Conservation (phyloP, 2,888 invertebrate species). For the Papilio gigon region DNA sequence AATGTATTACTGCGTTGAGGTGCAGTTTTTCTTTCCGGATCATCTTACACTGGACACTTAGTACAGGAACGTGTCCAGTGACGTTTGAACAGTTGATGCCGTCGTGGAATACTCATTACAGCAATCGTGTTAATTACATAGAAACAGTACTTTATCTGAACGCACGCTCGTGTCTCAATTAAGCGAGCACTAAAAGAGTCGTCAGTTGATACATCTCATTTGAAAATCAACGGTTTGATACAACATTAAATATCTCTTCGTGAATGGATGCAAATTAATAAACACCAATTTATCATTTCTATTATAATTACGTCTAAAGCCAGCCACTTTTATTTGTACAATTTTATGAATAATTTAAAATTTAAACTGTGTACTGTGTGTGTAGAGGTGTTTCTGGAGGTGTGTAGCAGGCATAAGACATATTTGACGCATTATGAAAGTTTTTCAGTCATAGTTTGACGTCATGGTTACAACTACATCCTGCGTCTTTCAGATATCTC, state of each 20-base stretch:
- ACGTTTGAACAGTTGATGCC: conserved; percentile 22
- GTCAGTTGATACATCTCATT: conserved; percentile 12
- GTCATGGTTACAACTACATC: no score
- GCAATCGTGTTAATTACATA: conserved; percentile 24
- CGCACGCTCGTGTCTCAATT: conserved; percentile 16
- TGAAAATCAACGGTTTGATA: neutral
- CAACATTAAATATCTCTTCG: neutral
- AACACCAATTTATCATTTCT: neutral
- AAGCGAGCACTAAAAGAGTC: neutral
- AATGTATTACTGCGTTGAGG: conserved; percentile 28
- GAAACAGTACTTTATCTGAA: conserved; percentile 11
- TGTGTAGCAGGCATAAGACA: no score
- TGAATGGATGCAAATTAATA: neutral
- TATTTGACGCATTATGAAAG: no score
- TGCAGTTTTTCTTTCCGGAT: conserved; percentile 28
- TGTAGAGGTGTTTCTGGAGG: no score
- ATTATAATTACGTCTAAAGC: no score
- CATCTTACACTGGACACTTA: conserved; percentile 4
- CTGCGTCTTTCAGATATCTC: neutral
- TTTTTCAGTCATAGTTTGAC: no score
- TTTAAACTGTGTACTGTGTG: no score
- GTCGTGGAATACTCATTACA: conserved; percentile 31
- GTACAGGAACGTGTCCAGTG: conserved; percentile 7
- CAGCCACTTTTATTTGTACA: no score
- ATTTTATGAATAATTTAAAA: no score